Evolutionary conservation across 2,797 vertebrate species (phyloP), one percentile per base, ranked within the genome.

Genomic region (Pseudomugil gertrudae): DNA sequence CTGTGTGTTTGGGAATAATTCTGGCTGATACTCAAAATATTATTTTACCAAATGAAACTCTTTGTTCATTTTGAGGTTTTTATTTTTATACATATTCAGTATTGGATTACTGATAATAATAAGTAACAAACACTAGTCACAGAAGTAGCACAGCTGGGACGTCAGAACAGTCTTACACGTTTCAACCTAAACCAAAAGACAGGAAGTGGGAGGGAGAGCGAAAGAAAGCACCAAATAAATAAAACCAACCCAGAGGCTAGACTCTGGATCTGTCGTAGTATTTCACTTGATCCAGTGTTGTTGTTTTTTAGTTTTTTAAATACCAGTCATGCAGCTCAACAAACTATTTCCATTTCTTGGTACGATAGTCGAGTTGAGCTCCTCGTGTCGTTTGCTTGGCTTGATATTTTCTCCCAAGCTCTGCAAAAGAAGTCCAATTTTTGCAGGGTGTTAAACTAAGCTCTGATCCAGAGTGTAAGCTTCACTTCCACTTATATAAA

Each of bases 311-410:
- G 9, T 32, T 8, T 32, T 2, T 33, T 33, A 2, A 56, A 71
- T 80, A 67, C 24, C 4, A 77, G 61, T 84, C 69, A 43, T 68
- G 50, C 59, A 67, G 64, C 78, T 57, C 51, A 55, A 66, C 63
- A 72, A 69, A 54, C 33, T 57, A 33, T 68, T 78, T 51, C 52
- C 63, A 74, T 87, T 72, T 87, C 87, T 87, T 63, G 72, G 89
- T 84, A 74, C 76, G 75, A 87, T 64, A 65, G 58, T 65, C 11
- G 69, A 63, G 65, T 69, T 10, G 26, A 72, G 59, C 63, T 76
- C 61, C 79, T 83, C 84, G 64, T 62, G 52, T 81, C 65, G 76
- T 73, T 60, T 43, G 54, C 79, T 78, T 69, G 74, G 69, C 77
- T 87, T 76, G 63, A 72, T 80, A 63, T 86, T 72, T 84, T 73